Evolutionary conservation across 2,113 vertebrate genomes (phyloP), one percentile per base, ranked within the genome.

Genomic region (Scophthalmus maximus): DNA sequence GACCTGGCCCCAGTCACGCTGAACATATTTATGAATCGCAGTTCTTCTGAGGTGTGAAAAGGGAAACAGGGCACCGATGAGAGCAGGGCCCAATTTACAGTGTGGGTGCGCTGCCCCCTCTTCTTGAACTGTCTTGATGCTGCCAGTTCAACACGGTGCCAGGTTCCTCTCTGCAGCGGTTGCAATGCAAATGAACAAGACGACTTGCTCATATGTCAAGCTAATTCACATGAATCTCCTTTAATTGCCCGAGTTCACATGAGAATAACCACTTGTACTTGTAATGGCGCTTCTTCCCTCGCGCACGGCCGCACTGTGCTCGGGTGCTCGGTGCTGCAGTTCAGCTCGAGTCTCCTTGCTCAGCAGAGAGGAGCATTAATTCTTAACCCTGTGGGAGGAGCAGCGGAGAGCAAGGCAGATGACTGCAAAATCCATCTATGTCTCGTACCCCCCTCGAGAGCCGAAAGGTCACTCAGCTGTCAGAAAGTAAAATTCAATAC

Each of bases 401-500:
- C 55, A n/a, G 78, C 9, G 11, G 68, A 34, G 71, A 82, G 47
- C 64, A 6, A 64, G 73, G 76, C 50, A 58, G 82, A 81, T 50
- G 36, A 56, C 71, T 25, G 82, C 36, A 18, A 81, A 87, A 91
- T 90, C 88, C 83, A 90, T 91, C 89, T 88, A 76, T 76, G 87
- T 73, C 84, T 81, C 51, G 42, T 81, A n/a, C 79, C 78, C 82
- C 81, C 70, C 66, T 57, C n/a, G 68, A 83, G 84, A 89, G 79
- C 84, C 14, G 62, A 92, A 92, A 90, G 91, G 91, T 91, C 91
- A 84, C 83, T 86, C 73, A 82, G 87, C 91, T 92, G 89, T 91
- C 91, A 89, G 87, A 85, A 88, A 87, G 84, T 84, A 89, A 88
- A 90, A 92, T 91, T 86, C 91, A 89, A 92, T 91, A 92, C 80